Conservation (phyloP, 2,113 vertebrate species). For the Astur gentilis region DNA sequence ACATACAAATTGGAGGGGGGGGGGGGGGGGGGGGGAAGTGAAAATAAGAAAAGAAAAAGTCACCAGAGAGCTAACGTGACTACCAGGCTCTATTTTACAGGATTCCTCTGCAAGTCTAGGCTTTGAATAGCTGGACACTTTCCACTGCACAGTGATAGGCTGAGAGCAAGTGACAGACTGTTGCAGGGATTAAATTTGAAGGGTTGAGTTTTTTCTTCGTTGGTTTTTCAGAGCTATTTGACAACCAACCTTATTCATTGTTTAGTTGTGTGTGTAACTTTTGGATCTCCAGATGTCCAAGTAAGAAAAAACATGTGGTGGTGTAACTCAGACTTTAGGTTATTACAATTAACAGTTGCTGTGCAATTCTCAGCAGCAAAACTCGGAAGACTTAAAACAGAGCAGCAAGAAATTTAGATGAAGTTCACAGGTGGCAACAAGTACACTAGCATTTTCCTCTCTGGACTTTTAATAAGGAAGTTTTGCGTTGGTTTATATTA, state of each 20-base stretch:
- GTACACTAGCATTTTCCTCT: background rate
- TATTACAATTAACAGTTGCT: background rate
- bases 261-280: background rate
- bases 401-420: background rate
- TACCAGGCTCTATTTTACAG: background rate
- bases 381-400: background rate
- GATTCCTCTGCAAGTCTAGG: background rate
- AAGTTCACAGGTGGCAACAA: background rate
- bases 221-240: background rate
- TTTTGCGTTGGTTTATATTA: background rate
- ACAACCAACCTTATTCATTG: background rate
- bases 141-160: background rate
- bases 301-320: background rate
- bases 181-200: background rate
- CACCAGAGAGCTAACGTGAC: fast-evolving
- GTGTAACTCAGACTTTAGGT: background rate
- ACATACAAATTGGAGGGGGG: fast-evolving
- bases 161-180: background rate
- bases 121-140: background rate
- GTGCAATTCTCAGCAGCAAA: background rate
- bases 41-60: background rate
- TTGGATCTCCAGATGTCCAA: background rate
- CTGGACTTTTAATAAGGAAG: background rate
- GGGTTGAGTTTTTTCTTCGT: background rate
- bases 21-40: fast-evolving